A percentile compares a stretch with the other conserved stretches of the same genome.
These are phyloP conservation scores for Scaptomyza polygonia DNA, from an alignment of 2,888 invertebrate genomes.

Conservation along the genomic window DNA sequence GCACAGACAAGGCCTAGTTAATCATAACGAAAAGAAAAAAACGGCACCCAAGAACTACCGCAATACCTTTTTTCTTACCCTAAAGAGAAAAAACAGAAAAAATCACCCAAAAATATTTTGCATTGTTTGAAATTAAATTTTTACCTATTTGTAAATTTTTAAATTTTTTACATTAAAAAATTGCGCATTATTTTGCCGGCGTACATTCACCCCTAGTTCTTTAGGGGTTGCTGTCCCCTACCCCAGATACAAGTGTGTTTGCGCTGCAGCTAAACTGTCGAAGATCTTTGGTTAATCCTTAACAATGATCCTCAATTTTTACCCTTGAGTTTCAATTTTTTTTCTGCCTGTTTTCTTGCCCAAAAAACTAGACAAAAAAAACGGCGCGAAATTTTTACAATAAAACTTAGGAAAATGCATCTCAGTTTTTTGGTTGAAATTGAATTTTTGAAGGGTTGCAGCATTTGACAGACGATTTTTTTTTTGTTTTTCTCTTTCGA, in stretches of 20 bases:
- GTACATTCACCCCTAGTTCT: slow-evolving; percentile 43
- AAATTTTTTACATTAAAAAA: slow-evolving; percentile 69
- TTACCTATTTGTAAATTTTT: slow-evolving; percentile 55
- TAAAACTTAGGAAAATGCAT: slow-evolving; percentile 64
- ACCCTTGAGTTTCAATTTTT: slow-evolving; percentile 61
- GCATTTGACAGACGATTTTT: slow-evolving; percentile 62
- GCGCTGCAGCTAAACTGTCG: slow-evolving; percentile 68
- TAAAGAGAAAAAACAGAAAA: slow-evolving; percentile 36
- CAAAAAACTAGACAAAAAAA: slow-evolving; percentile 44
- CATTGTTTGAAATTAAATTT: slow-evolving; percentile 47
- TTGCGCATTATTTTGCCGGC: slow-evolving; percentile 65
- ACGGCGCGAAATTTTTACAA: slow-evolving; percentile 54
- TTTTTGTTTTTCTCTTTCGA: slow-evolving; percentile 55
- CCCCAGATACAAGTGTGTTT: slow-evolving; percentile 47
- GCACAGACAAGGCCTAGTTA: slow-evolving; percentile 33
- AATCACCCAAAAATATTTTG: slow-evolving; percentile 55
- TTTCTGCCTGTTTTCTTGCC: slow-evolving; percentile 48
- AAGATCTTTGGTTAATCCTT: slow-evolving; percentile 71
- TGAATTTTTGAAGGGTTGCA: slow-evolving; percentile 62
- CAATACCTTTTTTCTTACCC: slow-evolving; percentile 47
- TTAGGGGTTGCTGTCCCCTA: slow-evolving; percentile 21
- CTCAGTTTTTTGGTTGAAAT: slow-evolving; percentile 24
- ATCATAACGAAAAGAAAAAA: slow-evolving; percentile 30
- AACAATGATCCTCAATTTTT: slow-evolving; percentile 78
- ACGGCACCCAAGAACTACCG: slow-evolving; percentile 42